Percentiles rank a stretch among this genome's conserved stretches.
phyloP scores from a whole-genome alignment of 2,113 vertebrate genomes.

The Aplodontia rufa region DNA sequence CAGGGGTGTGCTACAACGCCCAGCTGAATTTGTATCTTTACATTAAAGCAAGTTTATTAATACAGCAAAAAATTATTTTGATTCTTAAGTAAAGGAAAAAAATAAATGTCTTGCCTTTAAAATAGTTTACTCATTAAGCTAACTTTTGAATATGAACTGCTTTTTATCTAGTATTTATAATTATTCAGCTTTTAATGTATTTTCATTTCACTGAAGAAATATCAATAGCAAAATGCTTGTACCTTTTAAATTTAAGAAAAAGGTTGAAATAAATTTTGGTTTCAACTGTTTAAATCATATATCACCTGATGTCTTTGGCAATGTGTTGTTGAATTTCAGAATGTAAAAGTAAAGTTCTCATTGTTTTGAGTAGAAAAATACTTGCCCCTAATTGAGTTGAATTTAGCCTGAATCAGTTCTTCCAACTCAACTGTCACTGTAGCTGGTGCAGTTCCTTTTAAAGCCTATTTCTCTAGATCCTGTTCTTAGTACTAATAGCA shows the following conservation, averaged over 20 bases:
- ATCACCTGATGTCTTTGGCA: constrained; percentile 11
- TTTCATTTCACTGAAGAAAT: constrained; percentile 29
- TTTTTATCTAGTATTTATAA: background rate
- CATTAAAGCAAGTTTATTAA: constrained; percentile 6
- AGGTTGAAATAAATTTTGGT: constrained; percentile 25
- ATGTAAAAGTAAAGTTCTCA: constrained; percentile 7
- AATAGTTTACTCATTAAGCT: constrained; percentile 30
- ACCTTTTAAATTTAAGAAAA: constrained; percentile 45
- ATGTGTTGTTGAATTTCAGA: constrained; percentile 1
- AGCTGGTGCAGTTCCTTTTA: constrained; percentile 30
- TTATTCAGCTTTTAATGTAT: constrained; percentile 27
- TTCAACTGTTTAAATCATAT: constrained; percentile 14
- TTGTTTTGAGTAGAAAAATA: constrained; percentile 41
- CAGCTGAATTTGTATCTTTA: constrained; percentile 28
- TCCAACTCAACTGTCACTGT: constrained; percentile 33
- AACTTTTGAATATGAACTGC: background rate
- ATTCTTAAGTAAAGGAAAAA: constrained; percentile 37
- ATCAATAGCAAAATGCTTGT: background rate
- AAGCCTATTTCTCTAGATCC: background rate
- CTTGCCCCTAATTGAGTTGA: background rate
- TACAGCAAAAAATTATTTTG: background rate
- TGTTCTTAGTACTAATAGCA: constrained; percentile 21
- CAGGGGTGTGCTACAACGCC: no score
- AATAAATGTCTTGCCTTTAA: background rate
- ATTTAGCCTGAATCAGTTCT: background rate